phyloP scores from a whole-genome alignment of 2,888 invertebrate species.

The Blastobasis adustella region DNA sequence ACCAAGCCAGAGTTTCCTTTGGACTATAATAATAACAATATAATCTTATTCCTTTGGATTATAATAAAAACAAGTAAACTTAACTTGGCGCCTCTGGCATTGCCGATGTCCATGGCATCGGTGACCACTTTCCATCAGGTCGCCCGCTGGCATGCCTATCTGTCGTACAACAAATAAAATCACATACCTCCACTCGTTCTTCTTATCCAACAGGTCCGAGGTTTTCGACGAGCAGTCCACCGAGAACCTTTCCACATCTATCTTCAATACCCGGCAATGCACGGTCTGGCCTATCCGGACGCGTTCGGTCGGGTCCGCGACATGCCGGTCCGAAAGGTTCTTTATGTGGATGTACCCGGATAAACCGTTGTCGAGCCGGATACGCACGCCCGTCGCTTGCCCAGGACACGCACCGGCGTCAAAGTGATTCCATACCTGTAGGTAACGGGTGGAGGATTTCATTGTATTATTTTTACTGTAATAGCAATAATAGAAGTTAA shows the following conservation, averaged over 20 bases:
- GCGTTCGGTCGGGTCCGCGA: constrained; percentile 93
- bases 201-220: constrained; percentile 92
- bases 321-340: constrained; percentile 94
- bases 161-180: neutral
- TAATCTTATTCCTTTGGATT: too few relatives aligned
- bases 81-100: too few relatives aligned
- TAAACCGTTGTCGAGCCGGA: constrained; percentile 93
- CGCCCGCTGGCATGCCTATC: too few relatives aligned
- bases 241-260: constrained; percentile 94
- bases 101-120: too few relatives aligned
- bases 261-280: constrained; percentile 93
- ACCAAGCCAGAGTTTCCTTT: too few relatives aligned
- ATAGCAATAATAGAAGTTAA: neutral
- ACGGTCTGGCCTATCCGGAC: constrained; percentile 90
- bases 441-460: neutral
- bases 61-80: too few relatives aligned
- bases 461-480: neutral
- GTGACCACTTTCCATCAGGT: too few relatives aligned
- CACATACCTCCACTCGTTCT: constrained; percentile 87
- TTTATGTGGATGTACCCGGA: constrained; percentile 95
- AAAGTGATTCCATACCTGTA: constrained; percentile 96
- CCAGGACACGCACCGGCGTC: constrained; percentile 97
- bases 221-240: constrained; percentile 95
- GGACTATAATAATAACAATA: too few relatives aligned
- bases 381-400: constrained; percentile 92